These are phyloP conservation scores for Megaleporinus macrocephalus DNA, from an alignment of 2,113 vertebrate genomes.

Conservation along the genomic window DNA sequence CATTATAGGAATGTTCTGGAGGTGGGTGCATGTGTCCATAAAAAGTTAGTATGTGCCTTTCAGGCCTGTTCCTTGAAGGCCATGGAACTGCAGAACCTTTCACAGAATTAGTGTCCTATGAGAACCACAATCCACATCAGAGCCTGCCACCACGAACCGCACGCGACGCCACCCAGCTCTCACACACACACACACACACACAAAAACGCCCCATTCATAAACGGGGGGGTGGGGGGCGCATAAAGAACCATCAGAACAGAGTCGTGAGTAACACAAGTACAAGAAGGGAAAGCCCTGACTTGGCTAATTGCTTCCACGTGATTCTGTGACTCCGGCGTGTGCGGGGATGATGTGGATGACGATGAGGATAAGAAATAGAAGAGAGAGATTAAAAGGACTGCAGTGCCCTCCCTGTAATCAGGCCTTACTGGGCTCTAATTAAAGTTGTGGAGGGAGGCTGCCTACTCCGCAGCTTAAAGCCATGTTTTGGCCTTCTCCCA, in stretches of 20 bases:
- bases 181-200: conserved; percentile 48
- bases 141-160: conserved; percentile 61
- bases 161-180: conserved; percentile 63
- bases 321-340: conserved; percentile 53
- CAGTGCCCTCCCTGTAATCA: conserved; percentile 74
- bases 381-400: conserved; percentile 73
- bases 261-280: background rate
- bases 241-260: conserved; percentile 36
- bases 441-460: conserved; percentile 66
- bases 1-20: background rate
- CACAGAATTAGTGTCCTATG: conserved; percentile 46
- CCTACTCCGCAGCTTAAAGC: conserved; percentile 52
- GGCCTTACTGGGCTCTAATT: conserved; percentile 74
- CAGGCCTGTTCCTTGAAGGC: conserved; percentile 13
- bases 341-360: conserved; percentile 61
- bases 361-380: conserved; percentile 77
- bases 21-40: background rate
- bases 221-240: background rate
- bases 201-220: conserved; percentile 26
- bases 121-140: conserved; percentile 70
- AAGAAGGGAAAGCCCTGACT: conserved; percentile 52
- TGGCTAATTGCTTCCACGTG: conserved; percentile 67
- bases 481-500: conserved; percentile 30
- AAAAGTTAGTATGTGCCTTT: background rate
- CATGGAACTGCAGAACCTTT: conserved; percentile 34